Conservation (phyloP, 2,113 vertebrate genomes). For the Chlamydotis undulata region DNA sequence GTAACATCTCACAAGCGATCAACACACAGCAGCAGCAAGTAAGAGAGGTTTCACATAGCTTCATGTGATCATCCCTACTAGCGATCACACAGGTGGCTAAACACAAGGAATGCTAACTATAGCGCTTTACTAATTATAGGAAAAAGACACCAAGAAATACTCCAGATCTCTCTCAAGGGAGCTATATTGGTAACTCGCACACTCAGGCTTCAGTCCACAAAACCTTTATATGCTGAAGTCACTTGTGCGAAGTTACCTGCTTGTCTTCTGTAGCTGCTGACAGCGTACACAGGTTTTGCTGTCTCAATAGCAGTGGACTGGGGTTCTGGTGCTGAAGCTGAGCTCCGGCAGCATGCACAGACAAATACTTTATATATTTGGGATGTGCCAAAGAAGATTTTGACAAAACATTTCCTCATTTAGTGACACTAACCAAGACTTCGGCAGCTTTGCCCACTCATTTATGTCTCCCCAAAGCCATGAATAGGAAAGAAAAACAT, state of each 20-base stretch:
- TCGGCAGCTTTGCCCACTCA: background rate
- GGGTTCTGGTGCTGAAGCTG: background rate
- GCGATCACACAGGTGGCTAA: conserved; percentile 16
- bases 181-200: background rate
- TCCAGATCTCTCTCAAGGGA: background rate
- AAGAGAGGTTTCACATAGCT: background rate
- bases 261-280: background rate
- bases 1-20: background rate
- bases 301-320: background rate
- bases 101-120: conserved; percentile 12
- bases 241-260: background rate
- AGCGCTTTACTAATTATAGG: background rate
- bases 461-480: background rate
- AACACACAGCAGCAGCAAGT: background rate
- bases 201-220: background rate
- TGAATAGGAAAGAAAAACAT: background rate
- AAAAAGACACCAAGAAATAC: background rate
- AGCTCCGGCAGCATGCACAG: background rate
- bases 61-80: background rate
- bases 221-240: background rate
- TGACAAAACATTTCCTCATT: background rate
- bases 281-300: background rate
- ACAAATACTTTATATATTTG: background rate
- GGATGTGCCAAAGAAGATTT: background rate
- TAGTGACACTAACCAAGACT: background rate